Base-by-base conservation (phyloP, 2,113 vertebrate genomes). In the Erpornis zantholeuca region DNA sequence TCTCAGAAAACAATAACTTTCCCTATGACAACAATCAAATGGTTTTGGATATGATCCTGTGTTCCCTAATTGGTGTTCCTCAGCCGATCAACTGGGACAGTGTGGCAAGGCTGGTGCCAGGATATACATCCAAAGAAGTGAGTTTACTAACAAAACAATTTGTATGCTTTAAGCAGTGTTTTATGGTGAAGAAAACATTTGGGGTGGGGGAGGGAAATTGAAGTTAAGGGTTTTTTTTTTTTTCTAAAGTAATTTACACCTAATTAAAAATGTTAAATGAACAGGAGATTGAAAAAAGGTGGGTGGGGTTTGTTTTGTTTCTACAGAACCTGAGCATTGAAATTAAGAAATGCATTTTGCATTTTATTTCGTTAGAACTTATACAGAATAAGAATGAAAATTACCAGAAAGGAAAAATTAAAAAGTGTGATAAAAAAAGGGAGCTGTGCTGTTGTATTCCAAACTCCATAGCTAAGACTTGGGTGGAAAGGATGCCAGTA, bases 41-140 rank as follows among this genome's bases (percentile, higher is more conserved):
- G 97, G 99, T 99, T 60, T 90, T 99, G 98, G 99, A 99, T 97
- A 99, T 99, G 99, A 99, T 99, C 77, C 98, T 99, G 94, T 98
- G 98, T 75, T 99, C 99, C 79, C 97, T 99, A 35, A 97, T 98
- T 81, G 98, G 98, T 33, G 98, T 98, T 25, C 98, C 99, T 59
- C 99, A 99, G 96, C 99, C 99, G 69, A 99, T 99, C 96, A 98
- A 99, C 98, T 99, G 99, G 99, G 99, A 99, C 96, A 99, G 98
- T 11, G 98, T 99, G 57, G 98, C 99, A 96, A 99, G 98, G 86
- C 98, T 99, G 12, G 98, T 99, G 38, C 99, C 99, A 78, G 99
- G 99, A 82, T 99, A 99, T 94, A 99, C 99, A 87, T 98, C 99
- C 25, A 99, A 99, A 97, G 99, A 99, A 98, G 99, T 99, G 98